Base-by-base conservation (phyloP, 2,113 vertebrate species). In the Trachemys scripta region DNA sequence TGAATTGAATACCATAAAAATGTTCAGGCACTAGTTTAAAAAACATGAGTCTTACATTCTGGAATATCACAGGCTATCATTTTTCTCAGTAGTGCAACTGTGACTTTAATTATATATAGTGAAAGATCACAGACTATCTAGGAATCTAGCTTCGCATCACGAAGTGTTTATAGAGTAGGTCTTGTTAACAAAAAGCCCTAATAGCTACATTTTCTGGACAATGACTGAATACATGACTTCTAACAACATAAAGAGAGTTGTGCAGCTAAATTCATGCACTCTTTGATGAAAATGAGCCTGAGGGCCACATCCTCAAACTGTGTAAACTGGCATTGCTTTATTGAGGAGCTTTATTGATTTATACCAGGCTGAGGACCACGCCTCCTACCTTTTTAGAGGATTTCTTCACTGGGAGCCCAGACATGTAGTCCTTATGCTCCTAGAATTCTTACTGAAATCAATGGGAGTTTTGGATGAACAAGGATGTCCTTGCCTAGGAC, bases 401-500 rank as follows among this genome's bases (percentile, higher is more conserved):
- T 7, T 42, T 90, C 24, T 4, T 31, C 3, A 16, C 11, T 27
- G 24, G 38, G 22, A 78, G 25, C 42, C 75, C 20, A 76, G 72
- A 45, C 38, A 45, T 25, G 10, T 14, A 62, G 78, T 57, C 62
- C 45, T 65, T 42, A 49, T 80, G 69, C 65, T 80, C 12, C 72
- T 38, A 6, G 69, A 53, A 88, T 65, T 82, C 16, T 42, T 51
- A 12, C 35, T 57, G 78, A 90, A 51, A 45, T 88, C 81, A 49
- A 0, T 0, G 0, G 29, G 56, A 3, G 47, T 57, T 6, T 49
- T 76, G 4, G 27, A 80, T 85, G 25, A 31, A 87, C 12, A 84
- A 82, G 59, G 89, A 82, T 42, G 35, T 69, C 78, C 49, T 85
- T 88, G 54, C 27, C 27, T 89, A 87, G 89, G 90, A 95, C 57